Base-by-base conservation (phyloP, 2,888 invertebrate species). In the Dorcus parallelipipedus region DNA sequence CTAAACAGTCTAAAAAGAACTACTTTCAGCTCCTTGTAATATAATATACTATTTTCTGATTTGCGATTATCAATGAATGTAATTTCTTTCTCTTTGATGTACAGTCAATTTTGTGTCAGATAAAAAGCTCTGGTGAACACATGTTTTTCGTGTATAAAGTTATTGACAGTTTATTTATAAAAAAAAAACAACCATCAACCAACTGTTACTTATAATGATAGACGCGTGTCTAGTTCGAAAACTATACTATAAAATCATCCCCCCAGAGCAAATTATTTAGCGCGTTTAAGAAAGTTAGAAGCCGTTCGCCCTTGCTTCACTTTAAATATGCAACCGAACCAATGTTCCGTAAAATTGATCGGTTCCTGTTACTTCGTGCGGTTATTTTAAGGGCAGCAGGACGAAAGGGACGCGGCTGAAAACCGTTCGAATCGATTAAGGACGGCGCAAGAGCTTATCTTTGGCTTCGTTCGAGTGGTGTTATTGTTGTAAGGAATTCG, bases 341-440 rank as follows among this genome's bases (percentile, higher is more conserved):
- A 76, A 77, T 78, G 75, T 73, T 71, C 69, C 74, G 76, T 75
- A 73, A 78, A 78, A 78, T 78, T 77, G 77, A 78, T 78, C 76
- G 76, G 76, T 75, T 76, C 73, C 69, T 66, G 66, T 64, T 66
- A 61, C 62, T 69, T 70, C 65, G 64, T 45, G 61, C 58, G 59
- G 55, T 60, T 61, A 58, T 54, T 62, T 60, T 54, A 55, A 45
- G 58, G 62, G 63, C 56, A 39, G n/a, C 20, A 14, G 39, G 38
- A 14, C 10, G 49, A 49, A 38, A 23, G 53, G 52, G 59, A 60
- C 59, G 54, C 54, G 58, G 50, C 53, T 54, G 58, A 56, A 60
- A 56, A 61, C 59, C 54, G 61, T 64, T 56, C 52, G 61, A 62
- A 65, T 64, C 63, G 65, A 65, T 65, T 59, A 14, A 14, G 14